Evolutionary conservation across 2,888 invertebrate genomes (phyloP), one percentile per base, ranked within the genome.

Genomic region (Cataglyphis cursor): DNA sequence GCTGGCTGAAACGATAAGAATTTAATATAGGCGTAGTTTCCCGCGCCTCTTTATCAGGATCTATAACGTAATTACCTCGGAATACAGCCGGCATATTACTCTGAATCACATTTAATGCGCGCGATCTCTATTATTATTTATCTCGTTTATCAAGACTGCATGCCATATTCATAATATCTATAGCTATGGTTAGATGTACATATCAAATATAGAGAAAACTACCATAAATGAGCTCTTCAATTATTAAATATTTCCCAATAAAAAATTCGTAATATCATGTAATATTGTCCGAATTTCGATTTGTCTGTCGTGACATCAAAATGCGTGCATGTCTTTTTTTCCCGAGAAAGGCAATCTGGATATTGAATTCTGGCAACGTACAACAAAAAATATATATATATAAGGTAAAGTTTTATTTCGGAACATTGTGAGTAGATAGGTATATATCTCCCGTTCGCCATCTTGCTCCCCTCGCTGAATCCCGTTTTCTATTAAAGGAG

Each of bases 1-100:
- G 57, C 86, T 87, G 85, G 70, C 86, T 85, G 87, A 88, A 89
- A 88, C 89, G 90, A 91, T 91, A 91, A 91, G 90, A 91, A 89
- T 91, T 89, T 91, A 91, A 91, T 91, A 89, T 90, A 85, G 82
- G 85, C 85, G 82, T 81, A 59, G 51, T 48, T 68, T 54, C 59
- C 21, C 57, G 70, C 28, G 18, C n/a, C 51, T 51, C 65, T 80
- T 80, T 76, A 83, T 76, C 83, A 74, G 54, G 9, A 51, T 24
- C 48, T n/a, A 57, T 76, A 51, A 76, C 76, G 76, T 83, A 78
- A 75, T 76, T 76, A 65, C 28, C 62, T 62, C 38, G 59, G 48
- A 73, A 48, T 80, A 73, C 57, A 80, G 28, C 44, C 35, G 21
- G 62, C 75, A 75, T 35, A 35, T 51, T 81, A 41, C n/a, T 75